Conservation (phyloP, 1,140 invertebrate species). For the Sipha flava region DNA sequence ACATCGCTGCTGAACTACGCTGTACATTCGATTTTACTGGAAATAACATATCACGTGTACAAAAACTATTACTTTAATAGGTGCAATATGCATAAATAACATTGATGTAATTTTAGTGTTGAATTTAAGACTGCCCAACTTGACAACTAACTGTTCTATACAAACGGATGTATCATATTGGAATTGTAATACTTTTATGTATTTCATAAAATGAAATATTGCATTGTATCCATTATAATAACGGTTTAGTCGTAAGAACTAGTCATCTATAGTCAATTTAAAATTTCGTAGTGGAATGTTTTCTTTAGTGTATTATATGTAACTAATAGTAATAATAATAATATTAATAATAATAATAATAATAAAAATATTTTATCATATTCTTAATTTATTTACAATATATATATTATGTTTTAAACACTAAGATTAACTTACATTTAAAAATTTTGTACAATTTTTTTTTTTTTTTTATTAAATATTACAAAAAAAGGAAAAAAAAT, state of each 20-base stretch:
- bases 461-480: slow-evolving; percentile 5
- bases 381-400: slow-evolving; percentile 17
- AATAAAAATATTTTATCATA: slow-evolving; percentile 2
- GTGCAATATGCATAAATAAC: background rate
- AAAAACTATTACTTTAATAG: slow-evolving; percentile 2
- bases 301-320: background rate
- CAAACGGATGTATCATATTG: background rate
- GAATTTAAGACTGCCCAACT: slow-evolving; percentile 23
- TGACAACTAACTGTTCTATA: background rate
- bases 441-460: slow-evolving; percentile 10
- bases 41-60: slow-evolving; percentile 30
- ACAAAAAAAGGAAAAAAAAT: slow-evolving; percentile 15
- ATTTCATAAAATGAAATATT: background rate
- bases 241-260: slow-evolving; percentile 19
- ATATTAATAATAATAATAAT: background rate
- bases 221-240: background rate
- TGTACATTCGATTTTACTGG: slow-evolving; percentile 12
- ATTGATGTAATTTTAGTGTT: slow-evolving; percentile 5
- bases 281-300: slow-evolving; percentile 19
- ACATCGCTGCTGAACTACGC: background rate
- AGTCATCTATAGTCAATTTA: slow-evolving; percentile 27
- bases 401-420: background rate
- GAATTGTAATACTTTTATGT: too few species aligned
- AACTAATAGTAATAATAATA: background rate
- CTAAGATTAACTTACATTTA: background rate